phyloP scores from a whole-genome alignment of 1,140 invertebrate species.

The Lanistes nyassanus region DNA sequence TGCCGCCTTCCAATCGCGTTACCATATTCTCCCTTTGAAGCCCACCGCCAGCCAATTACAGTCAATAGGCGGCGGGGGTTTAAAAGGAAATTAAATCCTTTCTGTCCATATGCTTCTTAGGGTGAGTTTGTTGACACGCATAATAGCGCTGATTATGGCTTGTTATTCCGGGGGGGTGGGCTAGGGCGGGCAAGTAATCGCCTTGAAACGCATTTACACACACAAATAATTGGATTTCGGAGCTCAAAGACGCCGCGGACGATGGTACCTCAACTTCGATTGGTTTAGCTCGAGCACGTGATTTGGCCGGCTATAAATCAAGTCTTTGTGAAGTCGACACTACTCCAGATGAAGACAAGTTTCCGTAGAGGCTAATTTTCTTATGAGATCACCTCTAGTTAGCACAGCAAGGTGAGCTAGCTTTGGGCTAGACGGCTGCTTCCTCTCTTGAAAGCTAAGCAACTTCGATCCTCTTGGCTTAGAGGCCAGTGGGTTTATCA shows the following conservation, averaged over 20 bases:
- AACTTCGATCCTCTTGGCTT: no score
- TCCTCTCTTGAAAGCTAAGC: background rate
- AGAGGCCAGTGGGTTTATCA: background rate
- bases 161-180: conserved; percentile 49
- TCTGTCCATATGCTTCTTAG: conserved; percentile 47
- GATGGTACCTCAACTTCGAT: conserved; percentile 26
- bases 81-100: conserved; percentile 55
- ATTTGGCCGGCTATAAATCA: conserved; percentile 33
- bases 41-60: conserved; percentile 52
- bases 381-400: conserved; percentile 17
- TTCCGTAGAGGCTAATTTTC: conserved; percentile 16
- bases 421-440: background rate
- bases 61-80: conserved; percentile 44
- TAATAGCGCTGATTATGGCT: conserved; percentile 51
- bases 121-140: conserved; percentile 48
- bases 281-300: conserved; percentile 37
- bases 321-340: conserved; percentile 12
- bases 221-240: conserved; percentile 52
- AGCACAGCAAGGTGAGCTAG: conserved; percentile 1
- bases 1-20: conserved; percentile 50
- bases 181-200: conserved; percentile 50
- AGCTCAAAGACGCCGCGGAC: conserved; percentile 41
- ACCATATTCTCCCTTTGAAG: conserved; percentile 42
- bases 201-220: conserved; percentile 48
- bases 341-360: background rate